Evolutionary conservation across 2,113 vertebrate genomes (phyloP).

Genomic region (Myiagra hebetior): DNA sequence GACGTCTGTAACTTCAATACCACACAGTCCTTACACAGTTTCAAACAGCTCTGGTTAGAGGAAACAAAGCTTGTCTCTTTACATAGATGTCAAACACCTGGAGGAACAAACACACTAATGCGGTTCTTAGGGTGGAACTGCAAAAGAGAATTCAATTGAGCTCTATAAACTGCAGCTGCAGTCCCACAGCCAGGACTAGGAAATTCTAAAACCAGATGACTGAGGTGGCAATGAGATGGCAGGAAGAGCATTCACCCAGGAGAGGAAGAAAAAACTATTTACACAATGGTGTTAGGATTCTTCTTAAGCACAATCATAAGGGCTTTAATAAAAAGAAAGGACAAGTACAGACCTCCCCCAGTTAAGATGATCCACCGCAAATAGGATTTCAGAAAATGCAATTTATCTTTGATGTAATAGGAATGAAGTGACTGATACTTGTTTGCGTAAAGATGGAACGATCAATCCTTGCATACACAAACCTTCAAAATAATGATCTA

Average conservation of each 20-base stretch:
- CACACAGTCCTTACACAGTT: not conserved
- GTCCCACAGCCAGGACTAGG: not conserved
- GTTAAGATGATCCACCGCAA: not conserved
- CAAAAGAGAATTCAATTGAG: not conserved
- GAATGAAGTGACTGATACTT: not conserved
- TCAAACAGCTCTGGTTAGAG: not conserved
- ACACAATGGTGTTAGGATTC: not conserved
- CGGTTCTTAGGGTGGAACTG: not conserved
- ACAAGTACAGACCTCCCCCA: not conserved
- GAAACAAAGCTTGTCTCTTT: not conserved
- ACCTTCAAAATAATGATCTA: not conserved
- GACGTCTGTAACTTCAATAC: not conserved
- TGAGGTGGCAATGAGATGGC: not conserved
- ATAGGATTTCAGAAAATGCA: not conserved
- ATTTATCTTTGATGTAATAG: not conserved
- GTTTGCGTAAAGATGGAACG: not conserved
- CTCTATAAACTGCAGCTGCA: not conserved
- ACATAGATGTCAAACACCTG: not conserved
- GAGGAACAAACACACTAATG: not conserved
- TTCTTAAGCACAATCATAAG: not conserved
- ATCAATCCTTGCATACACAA: not conserved
- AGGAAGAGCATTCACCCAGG: not conserved
- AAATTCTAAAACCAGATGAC: not conserved
- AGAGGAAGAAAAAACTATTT: not conserved
- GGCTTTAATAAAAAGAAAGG: not conserved